A percentile compares a stretch with the other conserved stretches of the same genome.
These are phyloP conservation scores for Rhinoraja longicauda DNA, from an alignment of 2,797 vertebrate genomes.

Conservation along the genomic window DNA sequence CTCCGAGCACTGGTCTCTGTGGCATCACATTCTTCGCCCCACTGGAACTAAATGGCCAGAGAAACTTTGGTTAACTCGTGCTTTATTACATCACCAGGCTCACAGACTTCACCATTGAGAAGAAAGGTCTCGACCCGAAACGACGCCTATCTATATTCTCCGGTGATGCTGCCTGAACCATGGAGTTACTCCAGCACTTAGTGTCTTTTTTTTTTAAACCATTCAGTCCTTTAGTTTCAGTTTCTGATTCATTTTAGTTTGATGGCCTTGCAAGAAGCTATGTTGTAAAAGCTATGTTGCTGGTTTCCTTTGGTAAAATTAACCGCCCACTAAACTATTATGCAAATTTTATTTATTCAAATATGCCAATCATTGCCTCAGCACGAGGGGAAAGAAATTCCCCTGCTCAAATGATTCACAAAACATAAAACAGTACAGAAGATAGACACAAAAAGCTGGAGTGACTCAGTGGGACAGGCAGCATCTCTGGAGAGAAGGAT, in stretches of 20 bases:
- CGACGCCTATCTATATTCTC: no score
- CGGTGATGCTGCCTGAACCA: no score
- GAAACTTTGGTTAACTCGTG: slow-evolving; percentile 26
- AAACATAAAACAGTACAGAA: no score
- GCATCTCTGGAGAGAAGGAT: no score
- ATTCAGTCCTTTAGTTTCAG: neutral
- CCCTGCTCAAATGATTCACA: no score
- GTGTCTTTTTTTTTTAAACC: no score
- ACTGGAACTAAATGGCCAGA: slow-evolving; percentile 43
- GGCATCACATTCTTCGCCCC: slow-evolving; percentile 45
- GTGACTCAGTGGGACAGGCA: no score
- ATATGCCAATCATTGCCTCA: neutral
- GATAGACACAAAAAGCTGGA: no score
- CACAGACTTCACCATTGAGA: slow-evolving; percentile 36
- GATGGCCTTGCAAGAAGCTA: neutral
- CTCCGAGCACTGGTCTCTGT: slow-evolving; percentile 43
- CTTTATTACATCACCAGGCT: slow-evolving; percentile 16
- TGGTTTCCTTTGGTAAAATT: neutral
- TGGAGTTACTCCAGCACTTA: no score
- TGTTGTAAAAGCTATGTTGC: neutral
- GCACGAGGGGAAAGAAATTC: neutral
- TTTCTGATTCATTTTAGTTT: neutral
- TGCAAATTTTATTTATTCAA: neutral
- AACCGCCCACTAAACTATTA: neutral
- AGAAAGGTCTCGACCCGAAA: no score